Base-by-base conservation (phyloP, 2,797 vertebrate genomes). In the Takifugu rubripes region DNA sequence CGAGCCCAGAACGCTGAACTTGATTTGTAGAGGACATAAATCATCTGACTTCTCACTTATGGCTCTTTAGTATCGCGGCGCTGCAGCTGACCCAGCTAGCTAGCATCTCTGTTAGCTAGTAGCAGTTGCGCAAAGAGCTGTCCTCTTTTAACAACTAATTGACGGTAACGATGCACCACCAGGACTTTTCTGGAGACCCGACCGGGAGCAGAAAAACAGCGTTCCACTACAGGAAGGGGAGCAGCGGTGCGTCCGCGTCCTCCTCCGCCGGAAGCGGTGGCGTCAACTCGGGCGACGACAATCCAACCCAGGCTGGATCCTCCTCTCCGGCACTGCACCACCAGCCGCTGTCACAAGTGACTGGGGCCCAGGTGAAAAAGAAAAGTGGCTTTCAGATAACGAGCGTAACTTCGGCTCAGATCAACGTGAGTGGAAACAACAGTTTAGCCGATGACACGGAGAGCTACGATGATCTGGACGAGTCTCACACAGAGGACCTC, bases 381-480 rank as follows among this genome's bases (percentile, higher is more conserved):
- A 99, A 99, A 82, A 98, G 97, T 69, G 97, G 96, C 76, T 99
- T 99, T 79, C 97, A 98, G 75, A 99, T 99, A 14, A 99, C 97
- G 0, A 99, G 96, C 33, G 97, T 99, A 52, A 96, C 95, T 14
- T 94, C 95, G 0, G 97, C 97, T 7, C 97, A 99, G 84, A 92
- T 94, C 70, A 95, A 93, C 0, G 93, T 95, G 61, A 97, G 96
- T 72, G 94, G 93, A 14, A 98, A 97, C 88, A 98, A 98, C 91
- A 99, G 97, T 70, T 88, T 98, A 49, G 96, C 96, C 0, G 97
- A 99, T 54, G 97, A 99, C 80, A 99, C 95, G 0, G 97, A 99
- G 85, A 99, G 96, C 88, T 99, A 98, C 0, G 97, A 99, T 21
- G 96, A 99, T 46, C 85, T 99, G 92, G 97, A 99, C 25, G 96